phyloP scores from a whole-genome alignment of 2,113 vertebrate species.

The Riparia riparia region DNA sequence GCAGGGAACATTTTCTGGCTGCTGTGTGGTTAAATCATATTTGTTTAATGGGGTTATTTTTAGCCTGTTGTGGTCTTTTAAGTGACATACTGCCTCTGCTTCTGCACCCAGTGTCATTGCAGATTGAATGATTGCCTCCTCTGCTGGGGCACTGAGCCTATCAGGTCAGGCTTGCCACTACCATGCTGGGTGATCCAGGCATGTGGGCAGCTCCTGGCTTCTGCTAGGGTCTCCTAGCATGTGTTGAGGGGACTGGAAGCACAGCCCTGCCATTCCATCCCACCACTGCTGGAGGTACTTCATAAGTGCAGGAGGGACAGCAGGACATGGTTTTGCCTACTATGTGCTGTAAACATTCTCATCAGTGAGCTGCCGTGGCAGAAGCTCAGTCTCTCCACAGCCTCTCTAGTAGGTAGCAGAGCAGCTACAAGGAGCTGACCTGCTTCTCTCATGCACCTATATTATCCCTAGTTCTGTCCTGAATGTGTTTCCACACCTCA shows the following conservation, averaged over 20 bases:
- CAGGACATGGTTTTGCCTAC: not conserved
- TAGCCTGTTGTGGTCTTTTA: not conserved
- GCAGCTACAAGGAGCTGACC: not conserved
- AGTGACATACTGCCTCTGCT: not conserved
- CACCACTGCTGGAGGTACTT: not conserved
- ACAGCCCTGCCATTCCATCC: not conserved
- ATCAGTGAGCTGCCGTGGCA: not conserved
- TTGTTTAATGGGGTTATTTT: not conserved
- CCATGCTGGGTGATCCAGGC: not conserved
- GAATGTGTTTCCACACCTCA: not conserved
- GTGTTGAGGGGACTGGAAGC: not conserved
- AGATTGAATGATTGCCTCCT: not conserved
- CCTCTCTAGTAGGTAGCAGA: not conserved
- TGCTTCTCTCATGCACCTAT: fast-evolving
- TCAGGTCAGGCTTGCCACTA: fast-evolving
- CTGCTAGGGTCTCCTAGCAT: not conserved
- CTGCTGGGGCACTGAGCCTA: fast-evolving
- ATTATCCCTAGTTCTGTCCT: not conserved
- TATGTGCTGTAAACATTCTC: fast-evolving
- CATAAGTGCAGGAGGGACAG: not conserved
- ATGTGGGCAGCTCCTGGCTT: not conserved
- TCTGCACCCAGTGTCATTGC: fast-evolving
- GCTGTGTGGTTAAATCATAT: not conserved
- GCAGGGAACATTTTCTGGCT: not conserved
- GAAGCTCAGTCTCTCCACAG: not conserved